phyloP scores from a whole-genome alignment of 2,797 vertebrate species.

The Semotilus atromaculatus region DNA sequence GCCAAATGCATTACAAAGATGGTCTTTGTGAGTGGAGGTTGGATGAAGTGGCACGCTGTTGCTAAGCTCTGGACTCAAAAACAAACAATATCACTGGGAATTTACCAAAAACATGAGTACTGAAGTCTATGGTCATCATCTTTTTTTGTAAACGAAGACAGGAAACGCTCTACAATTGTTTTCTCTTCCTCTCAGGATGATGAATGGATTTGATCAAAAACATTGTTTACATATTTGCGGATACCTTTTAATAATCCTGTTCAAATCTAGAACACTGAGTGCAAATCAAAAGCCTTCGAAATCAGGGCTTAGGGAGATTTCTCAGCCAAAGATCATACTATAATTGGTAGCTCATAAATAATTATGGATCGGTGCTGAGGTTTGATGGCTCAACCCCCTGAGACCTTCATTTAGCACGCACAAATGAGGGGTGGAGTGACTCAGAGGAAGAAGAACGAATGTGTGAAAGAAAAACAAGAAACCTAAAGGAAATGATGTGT shows the following conservation, averaged over 20 bases:
- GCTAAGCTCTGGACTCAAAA: constrained; percentile 81
- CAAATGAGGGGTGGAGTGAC: not conserved
- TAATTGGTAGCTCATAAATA: not conserved
- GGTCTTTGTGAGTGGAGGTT: constrained; percentile 75
- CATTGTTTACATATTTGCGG: constrained; percentile 16
- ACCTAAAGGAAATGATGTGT: constrained; percentile 63
- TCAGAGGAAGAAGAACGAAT: not conserved
- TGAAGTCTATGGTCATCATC: constrained; percentile 55
- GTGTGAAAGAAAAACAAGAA: not conserved
- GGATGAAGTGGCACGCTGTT: constrained; percentile 75
- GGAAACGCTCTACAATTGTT: constrained; percentile 62
- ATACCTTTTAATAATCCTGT: constrained; percentile 14
- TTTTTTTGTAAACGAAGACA: not conserved
- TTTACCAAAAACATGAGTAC: constrained; percentile 55
- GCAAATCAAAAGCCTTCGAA: not conserved
- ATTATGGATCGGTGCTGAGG: not conserved
- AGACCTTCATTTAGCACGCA: not conserved
- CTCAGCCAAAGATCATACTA: not conserved
- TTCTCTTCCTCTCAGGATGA: not conserved
- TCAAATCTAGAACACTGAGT: constrained; percentile 10
- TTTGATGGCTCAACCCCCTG: not conserved
- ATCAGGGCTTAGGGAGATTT: not conserved
- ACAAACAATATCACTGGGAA: constrained; percentile 77
- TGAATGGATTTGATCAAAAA: constrained; percentile 9
- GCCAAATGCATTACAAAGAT: constrained; percentile 76